These are phyloP conservation scores for Indicator maculatus DNA, from an alignment of 2,113 vertebrate species.

Conservation along the genomic window DNA sequence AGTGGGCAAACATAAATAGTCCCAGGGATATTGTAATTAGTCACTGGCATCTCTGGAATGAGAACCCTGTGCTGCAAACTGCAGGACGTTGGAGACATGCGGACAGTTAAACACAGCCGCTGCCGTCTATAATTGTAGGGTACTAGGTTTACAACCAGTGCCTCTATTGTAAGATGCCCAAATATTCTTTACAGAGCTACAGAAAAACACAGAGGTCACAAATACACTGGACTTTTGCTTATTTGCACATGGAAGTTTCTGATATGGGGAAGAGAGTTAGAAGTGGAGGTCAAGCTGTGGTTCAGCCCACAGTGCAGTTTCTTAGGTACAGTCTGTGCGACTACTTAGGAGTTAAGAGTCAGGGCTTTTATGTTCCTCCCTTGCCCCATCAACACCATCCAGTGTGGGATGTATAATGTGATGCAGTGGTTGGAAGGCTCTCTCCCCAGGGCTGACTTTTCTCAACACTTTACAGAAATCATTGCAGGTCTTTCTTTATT, in stretches of 20 bases:
- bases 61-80: not conserved
- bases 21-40: constrained; percentile 51
- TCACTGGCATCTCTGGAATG: constrained; percentile 44
- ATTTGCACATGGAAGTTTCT: not conserved
- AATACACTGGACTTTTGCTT: not conserved
- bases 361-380: not conserved
- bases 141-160: constrained; percentile 9
- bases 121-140: constrained; percentile 21
- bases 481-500: not conserved
- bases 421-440: not conserved
- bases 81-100: not conserved
- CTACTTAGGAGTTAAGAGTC: not conserved
- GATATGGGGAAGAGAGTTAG: not conserved
- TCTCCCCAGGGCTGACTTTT: not conserved
- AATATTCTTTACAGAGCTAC: not conserved
- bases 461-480: not conserved
- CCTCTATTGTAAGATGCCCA: not conserved
- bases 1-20: constrained; percentile 33
- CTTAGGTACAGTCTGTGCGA: fast-evolving
- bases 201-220: constrained; percentile 1
- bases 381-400: not conserved
- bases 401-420: not conserved
- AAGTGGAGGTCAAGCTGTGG: not conserved
- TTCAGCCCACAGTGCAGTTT: not conserved
- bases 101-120: constrained; percentile 8